Base-by-base conservation (phyloP, 35 echinoderm and acorn worm genomes). In the Holothuria glaberrima region DNA sequence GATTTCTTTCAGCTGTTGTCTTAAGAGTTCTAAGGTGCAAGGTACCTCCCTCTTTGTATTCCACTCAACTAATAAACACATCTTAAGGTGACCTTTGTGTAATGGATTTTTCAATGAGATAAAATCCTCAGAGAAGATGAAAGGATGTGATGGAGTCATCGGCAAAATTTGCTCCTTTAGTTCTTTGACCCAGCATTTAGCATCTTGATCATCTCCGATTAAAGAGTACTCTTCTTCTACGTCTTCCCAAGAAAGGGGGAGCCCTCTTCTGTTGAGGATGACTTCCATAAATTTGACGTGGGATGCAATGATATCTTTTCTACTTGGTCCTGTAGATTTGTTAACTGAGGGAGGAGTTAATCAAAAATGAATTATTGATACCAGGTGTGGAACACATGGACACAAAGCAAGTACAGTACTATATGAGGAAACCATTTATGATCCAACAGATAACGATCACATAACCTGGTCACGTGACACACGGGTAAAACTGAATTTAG, bases 101-200 rank as follows among this genome's bases (percentile, higher is more conserved):
- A 54, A 17, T 9, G 50, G 50, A 54, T 68, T 68, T 4, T 68
- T 68, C 64, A 68, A 68, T 20, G 64, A 68, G 64, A 68, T 20
- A 68, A 68, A 68, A 68, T 68, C 64, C 64, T 68, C 64, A 68
- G 64, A 68, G 22, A 68, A 68, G 64, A 68, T 68, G 64, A 68
- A 68, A 20, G 64, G n/a, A 68, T 68, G 64, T 20, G 61, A 65
- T 65, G 64, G 10, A 14, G 64, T 68, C 64, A 68, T 68, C 22
- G 64, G 64, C 19, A 68, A 19, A 68, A 68, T 68, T 20, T 68
- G 64, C n/a, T 68, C 64, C 64, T 20, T 68, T 14, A 68, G 19
- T 20, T 68, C 64, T 68, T 68, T 10, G 22, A 68, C 64, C 64
- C 64, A 68, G 64, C 64, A 1, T 68, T 20, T 26, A 20, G 64